Percentiles rank a stretch among this genome's conserved stretches.
Evolutionary conservation across 2,797 vertebrate genomes (phyloP).

Genomic region (Coilia nasus): DNA sequence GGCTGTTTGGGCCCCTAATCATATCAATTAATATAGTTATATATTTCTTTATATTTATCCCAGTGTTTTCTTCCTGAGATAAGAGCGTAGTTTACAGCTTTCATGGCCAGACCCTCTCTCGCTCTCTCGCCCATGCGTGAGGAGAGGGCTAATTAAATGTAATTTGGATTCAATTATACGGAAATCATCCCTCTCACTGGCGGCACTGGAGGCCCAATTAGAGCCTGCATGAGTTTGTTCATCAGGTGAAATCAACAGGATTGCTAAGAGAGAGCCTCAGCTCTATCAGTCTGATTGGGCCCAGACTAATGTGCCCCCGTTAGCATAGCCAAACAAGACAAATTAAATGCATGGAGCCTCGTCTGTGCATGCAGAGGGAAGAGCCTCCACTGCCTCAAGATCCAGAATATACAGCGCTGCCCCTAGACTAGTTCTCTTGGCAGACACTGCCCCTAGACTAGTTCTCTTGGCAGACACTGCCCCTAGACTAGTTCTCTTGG

Average conservation of each 20-base stretch:
- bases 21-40: no score
- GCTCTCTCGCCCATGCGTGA: slow-evolving; percentile 26
- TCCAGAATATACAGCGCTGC: not conserved
- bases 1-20: no score
- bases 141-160: slow-evolving; percentile 66
- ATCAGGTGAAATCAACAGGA: slow-evolving; percentile 63
- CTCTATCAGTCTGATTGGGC: slow-evolving; percentile 50
- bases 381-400: not conserved
- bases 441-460: no score
- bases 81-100: no score
- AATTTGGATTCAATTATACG: slow-evolving; percentile 70
- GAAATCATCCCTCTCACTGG: slow-evolving; percentile 61
- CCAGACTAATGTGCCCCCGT: slow-evolving; percentile 30
- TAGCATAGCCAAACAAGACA: slow-evolving; percentile 43
- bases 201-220: slow-evolving; percentile 53
- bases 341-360: not conserved
- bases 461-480: no score
- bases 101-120: not conserved
- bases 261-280: slow-evolving; percentile 45
- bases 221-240: slow-evolving; percentile 59
- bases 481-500: not conserved
- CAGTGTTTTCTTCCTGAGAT: no score
- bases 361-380: not conserved
- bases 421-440: no score
- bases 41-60: no score